Evolutionary conservation across 2,888 invertebrate genomes (phyloP), one percentile per base, ranked within the genome.

Genomic region (Ectemnius continuus): DNA sequence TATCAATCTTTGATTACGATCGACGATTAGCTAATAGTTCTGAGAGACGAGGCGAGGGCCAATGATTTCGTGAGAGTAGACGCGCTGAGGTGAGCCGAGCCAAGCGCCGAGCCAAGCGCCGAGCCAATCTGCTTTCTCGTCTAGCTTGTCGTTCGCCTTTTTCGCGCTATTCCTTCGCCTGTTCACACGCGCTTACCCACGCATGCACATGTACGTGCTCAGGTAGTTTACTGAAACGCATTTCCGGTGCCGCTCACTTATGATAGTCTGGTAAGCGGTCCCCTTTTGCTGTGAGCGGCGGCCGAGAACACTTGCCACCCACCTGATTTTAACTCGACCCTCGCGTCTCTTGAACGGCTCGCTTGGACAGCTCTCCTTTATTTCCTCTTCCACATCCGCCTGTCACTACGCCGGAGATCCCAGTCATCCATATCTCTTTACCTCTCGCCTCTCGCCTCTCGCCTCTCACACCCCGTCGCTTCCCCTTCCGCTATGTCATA

Each of bases 201-300:
- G 71, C 66, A 69, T 36, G 36, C 36, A 36, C 36, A 36, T 36
- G 36, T 36, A 36, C 36, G 36, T 36, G 36, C 36, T 8, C 36
- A 14, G n/a, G 46, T n/a, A 48, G 47, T 60, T 61, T 45, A 52
- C 58, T 57, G 60, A 57, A 70, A 74, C 63, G 66, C 74, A 74
- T 69, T 81, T 78, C 78, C 75, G 80, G 66, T 71, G 65, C 72
- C 72, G 78, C 78, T 80, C 80, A 74, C 74, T 75, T 67, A 8
- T 6, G 73, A 36, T 36, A 36, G 36, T 36, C 36, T 8, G 11
- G 8, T 36, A 36, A 36, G 36, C 36, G 36, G 5, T 36, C 6
- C 36, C 36, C 36, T 36, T 36, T 36, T 36, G 36, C 36, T 2
- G 36, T 36, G 36, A 36, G 4, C 36, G 36, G 36, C 36, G 36